Conservation (phyloP, 2,797 vertebrate species). For the Cynopterus sphinx region DNA sequence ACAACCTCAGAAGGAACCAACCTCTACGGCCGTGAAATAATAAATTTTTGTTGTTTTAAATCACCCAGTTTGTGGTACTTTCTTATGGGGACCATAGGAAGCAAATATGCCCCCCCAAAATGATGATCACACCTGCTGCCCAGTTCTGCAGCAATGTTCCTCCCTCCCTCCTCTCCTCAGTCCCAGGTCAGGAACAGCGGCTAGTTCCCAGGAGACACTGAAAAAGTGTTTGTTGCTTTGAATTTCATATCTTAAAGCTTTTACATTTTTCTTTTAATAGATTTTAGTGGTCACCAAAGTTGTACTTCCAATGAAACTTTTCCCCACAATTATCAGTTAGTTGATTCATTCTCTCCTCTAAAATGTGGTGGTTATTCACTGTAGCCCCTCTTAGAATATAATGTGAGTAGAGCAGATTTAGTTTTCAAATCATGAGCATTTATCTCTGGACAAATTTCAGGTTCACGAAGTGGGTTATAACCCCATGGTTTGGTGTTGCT, state of each 20-base stretch:
- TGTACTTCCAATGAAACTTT: neutral
- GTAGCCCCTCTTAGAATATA: neutral
- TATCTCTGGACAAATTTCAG: neutral
- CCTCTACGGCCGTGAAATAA: neutral
- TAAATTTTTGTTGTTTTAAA: neutral
- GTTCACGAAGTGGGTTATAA: neutral
- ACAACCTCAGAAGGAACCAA: neutral
- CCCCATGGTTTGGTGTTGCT: rapidly evolving
- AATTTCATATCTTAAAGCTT: neutral
- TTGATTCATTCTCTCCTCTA: neutral
- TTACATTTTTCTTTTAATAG: neutral
- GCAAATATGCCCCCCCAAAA: too few relatives aligned
- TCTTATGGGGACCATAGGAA: neutral
- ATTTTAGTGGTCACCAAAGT: neutral
- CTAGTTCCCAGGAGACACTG: neutral
- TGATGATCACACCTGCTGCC: neutral
- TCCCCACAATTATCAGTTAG: neutral
- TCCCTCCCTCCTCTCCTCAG: neutral
- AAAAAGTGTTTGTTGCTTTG: neutral
- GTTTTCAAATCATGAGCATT: neutral
- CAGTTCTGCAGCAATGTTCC: too few relatives aligned
- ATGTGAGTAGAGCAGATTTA: rapidly evolving
- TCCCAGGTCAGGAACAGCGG: neutral
- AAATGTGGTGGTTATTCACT: neutral
- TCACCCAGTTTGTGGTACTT: neutral